phyloP scores from a whole-genome alignment of 2,113 vertebrate genomes.

The Empidonax traillii region DNA sequence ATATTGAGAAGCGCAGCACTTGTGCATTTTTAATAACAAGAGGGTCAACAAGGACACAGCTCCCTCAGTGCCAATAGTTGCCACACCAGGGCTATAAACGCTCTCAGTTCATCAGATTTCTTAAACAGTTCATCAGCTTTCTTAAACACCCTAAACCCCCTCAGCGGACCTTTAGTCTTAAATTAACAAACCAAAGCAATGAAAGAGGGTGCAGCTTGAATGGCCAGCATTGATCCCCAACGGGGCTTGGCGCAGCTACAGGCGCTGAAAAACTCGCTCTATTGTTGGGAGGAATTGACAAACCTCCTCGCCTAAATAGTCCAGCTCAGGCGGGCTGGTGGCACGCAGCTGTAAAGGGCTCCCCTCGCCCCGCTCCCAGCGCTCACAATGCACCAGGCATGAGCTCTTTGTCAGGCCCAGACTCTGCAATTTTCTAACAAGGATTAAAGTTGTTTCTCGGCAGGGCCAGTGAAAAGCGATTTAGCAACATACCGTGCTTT shows the following conservation, averaged over 20 bases:
- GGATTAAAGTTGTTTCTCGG: constrained; percentile 86
- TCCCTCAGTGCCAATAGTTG: constrained; percentile 81
- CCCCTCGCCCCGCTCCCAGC: constrained; percentile 73
- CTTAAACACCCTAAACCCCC: constrained; percentile 83
- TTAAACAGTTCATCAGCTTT: constrained; percentile 84
- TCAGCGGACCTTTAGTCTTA: constrained; percentile 85
- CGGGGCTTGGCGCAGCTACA: constrained; percentile 78
- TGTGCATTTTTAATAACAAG: constrained; percentile 88
- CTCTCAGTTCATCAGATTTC: constrained; percentile 84
- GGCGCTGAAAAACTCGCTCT: constrained; percentile 81
- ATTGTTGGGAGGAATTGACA: constrained; percentile 86
- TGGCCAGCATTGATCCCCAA: constrained; percentile 86
- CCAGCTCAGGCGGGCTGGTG: constrained; percentile 83
- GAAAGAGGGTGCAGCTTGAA: constrained; percentile 84
- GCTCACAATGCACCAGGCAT: constrained; percentile 80
- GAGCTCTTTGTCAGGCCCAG: constrained; percentile 85
- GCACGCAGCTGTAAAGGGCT: constrained; percentile 84
- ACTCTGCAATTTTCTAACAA: constrained; percentile 87
- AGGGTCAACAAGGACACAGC: constrained; percentile 87
- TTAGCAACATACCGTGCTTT: constrained; percentile 84
- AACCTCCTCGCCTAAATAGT: constrained; percentile 83
- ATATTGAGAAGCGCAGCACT: constrained; percentile 83
- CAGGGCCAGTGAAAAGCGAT: constrained; percentile 79
- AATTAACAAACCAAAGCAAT: constrained; percentile 87
- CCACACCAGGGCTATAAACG: constrained; percentile 83